Percentiles rank a stretch among this genome's conserved stretches.
These are phyloP conservation scores for Drusus annulatus DNA, from an alignment of 1,140 invertebrate species.

Conservation along the genomic window DNA sequence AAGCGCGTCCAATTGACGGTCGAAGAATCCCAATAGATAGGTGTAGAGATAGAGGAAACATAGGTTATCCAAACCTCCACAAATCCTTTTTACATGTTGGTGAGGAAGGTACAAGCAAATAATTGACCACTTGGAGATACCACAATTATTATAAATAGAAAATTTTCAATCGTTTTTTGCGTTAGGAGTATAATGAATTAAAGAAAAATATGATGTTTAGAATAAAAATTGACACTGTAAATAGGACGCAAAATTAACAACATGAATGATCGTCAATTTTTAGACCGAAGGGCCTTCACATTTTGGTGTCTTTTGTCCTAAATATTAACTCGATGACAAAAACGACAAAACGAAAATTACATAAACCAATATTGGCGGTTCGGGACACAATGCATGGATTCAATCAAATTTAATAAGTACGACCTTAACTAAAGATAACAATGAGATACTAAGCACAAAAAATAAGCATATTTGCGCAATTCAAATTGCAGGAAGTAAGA, in stretches of 20 bases:
- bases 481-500: not conserved
- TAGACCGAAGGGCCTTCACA: not conserved
- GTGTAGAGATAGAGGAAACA: conserved; percentile 23
- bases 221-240: no score
- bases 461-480: not conserved
- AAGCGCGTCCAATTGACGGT: conserved; percentile 37
- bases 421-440: not conserved
- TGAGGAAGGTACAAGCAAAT: no score
- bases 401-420: not conserved
- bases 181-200: no score
- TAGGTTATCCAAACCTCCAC: conserved; percentile 4
- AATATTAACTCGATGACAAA: not conserved
- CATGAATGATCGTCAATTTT: no score
- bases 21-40: conserved; percentile 13
- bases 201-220: no score
- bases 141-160: no score
- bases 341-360: no score
- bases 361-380: not conserved
- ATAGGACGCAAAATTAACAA: no score
- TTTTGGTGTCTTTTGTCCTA: not conserved
- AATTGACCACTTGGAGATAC: no score
- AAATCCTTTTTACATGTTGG: not conserved
- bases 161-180: no score
- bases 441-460: not conserved
- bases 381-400: not conserved